Percentiles rank a stretch among this genome's conserved stretches.
phyloP scores from a whole-genome alignment of 2,113 vertebrate species.

The Budorcas taxicolor region DNA sequence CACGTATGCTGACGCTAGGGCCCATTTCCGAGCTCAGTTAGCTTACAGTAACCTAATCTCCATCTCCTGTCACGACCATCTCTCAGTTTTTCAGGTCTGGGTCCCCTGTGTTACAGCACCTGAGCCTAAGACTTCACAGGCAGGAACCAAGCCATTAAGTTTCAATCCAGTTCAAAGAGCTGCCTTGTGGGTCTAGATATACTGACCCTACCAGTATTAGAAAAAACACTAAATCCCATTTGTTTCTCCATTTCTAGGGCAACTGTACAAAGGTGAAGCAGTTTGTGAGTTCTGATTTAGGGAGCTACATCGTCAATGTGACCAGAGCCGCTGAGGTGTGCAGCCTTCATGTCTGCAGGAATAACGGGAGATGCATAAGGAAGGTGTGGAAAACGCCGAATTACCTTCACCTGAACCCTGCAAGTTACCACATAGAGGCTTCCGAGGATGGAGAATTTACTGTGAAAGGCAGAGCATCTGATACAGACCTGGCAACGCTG shows the following conservation, averaged over 20 bases:
- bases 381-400: slow-evolving; percentile 71
- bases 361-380: slow-evolving; percentile 77
- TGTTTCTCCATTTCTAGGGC: slow-evolving; percentile 67
- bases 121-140: neutral
- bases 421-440: slow-evolving; percentile 74
- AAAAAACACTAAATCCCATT: neutral
- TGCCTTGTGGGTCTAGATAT: neutral
- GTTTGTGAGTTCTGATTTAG: slow-evolving; percentile 79
- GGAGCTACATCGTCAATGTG: slow-evolving; percentile 82
- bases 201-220: neutral
- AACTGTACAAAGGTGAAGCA: slow-evolving; percentile 83
- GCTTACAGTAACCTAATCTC: neutral
- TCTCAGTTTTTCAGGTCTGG: neutral
- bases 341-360: slow-evolving; percentile 80
- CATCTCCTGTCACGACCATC: neutral
- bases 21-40: neutral
- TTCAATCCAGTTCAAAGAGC: slow-evolving; percentile 3
- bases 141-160: neutral
- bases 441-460: slow-evolving; percentile 73
- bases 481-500: slow-evolving; percentile 74
- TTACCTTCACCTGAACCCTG: slow-evolving; percentile 82
- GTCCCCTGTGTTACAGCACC: neutral
- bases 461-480: slow-evolving; percentile 76
- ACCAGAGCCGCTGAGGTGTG: slow-evolving; percentile 82
- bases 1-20: neutral